Base-by-base conservation (phyloP, 2,888 invertebrate genomes). In the Apotomis betuletana region DNA sequence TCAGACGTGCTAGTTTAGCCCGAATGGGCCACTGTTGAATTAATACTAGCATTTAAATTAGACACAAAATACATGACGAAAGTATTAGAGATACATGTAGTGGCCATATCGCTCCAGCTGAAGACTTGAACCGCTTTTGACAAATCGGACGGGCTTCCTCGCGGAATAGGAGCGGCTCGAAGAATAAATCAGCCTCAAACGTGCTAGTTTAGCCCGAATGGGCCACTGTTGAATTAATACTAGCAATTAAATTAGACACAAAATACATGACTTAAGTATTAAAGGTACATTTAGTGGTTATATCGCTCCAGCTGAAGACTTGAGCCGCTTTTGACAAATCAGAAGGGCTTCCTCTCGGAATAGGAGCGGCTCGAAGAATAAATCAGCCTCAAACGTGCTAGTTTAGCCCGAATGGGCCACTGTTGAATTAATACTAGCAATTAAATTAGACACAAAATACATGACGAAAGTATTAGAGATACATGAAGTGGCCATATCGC, bases 251-350 rank as follows among this genome's bases (percentile, higher is more conserved):
- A n/a, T n/a, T n/a, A n/a, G n/a, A n/a, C n/a, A n/a, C n/a, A n/a
- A n/a, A n/a, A n/a, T n/a, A n/a, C n/a, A n/a, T n/a, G n/a, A n/a
- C n/a, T n/a, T n/a, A n/a, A n/a, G n/a, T n/a, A n/a, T n/a, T n/a
- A n/a, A n/a, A n/a, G n/a, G n/a, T n/a, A n/a, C n/a, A n/a, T n/a
- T n/a, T n/a, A n/a, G n/a, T n/a, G 27, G 27, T 27, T 2, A 27
- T 27, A 27, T 27, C 27, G 27, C 27, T 27, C 27, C 38, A 67
- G 44, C 46, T n/a, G 38, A 9, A 52, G 15, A 27, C 61, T 60
- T 67, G 15, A 5, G 38, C 70, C 74, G n/a, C 62, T 52, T 58
- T 65, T 74, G 62, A 74, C 70, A 70, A 74, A 74, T 74, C 65
- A 70, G 46, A 38, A 59, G 51, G 63, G 61, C 63, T 70, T 70